Conservation (phyloP, 2,113 vertebrate genomes). For the Rhinoderma darwinii region DNA sequence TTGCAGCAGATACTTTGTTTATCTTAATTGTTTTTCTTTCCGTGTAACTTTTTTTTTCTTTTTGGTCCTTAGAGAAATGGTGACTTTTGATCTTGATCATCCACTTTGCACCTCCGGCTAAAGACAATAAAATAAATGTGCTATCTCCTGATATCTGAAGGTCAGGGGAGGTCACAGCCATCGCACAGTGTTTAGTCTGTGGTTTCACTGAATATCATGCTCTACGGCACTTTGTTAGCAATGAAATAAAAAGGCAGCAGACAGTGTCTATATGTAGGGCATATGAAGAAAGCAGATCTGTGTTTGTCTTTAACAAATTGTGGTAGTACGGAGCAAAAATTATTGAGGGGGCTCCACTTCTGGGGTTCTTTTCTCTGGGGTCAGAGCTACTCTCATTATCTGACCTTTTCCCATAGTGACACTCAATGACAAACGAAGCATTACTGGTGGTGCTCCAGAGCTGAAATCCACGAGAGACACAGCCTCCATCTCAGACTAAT, state of each 20-base stretch:
- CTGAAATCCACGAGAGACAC: no score
- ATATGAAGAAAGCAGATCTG: not conserved
- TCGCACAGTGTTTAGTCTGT: not conserved
- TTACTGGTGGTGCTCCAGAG: no score
- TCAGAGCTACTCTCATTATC: no score
- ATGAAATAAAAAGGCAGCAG: not conserved
- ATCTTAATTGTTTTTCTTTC: not conserved
- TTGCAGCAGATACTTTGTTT: not conserved
- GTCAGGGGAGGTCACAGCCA: slow-evolving; percentile 8
- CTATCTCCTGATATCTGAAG: not conserved
- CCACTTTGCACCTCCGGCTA: not conserved
- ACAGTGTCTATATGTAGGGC: not conserved
- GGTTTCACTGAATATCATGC: slow-evolving; percentile 17
- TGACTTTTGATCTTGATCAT: not conserved
- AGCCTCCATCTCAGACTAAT: no score
- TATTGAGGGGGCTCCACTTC: no score
- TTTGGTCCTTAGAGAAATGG: not conserved
- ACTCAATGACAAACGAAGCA: no score
- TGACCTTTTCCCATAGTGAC: no score
- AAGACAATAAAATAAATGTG: slow-evolving; percentile 23
- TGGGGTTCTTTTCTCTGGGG: no score
- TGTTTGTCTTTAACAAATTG: not conserved
- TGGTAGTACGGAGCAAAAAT: no score
- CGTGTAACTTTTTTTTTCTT: not conserved
- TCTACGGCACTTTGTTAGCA: not conserved